Evolutionary conservation across 1,140 invertebrate species (phyloP).

Genomic region (Venustaconcha ellipsiformis): DNA sequence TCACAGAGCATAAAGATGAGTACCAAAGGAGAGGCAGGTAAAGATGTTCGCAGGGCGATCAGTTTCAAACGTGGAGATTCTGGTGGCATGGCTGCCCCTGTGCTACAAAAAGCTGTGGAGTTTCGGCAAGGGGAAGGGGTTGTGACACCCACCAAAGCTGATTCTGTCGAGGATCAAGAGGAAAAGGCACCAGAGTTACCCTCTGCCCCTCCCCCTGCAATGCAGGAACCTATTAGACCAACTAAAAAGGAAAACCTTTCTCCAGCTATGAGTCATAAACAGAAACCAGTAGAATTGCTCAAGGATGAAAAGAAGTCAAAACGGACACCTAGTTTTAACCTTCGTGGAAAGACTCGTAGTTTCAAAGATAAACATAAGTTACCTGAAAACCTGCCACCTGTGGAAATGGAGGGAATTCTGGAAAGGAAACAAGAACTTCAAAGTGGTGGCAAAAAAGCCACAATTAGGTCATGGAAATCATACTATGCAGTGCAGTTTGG

Average conservation of each 20-base stretch:
- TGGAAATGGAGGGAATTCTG: constrained; percentile 90
- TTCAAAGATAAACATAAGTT: constrained; percentile 74
- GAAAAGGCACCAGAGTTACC: constrained; percentile 47
- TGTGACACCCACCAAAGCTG: constrained; percentile 22
- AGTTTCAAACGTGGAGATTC: constrained; percentile 51
- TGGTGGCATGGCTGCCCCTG: constrained; percentile 34
- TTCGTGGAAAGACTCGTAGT: constrained; percentile 85
- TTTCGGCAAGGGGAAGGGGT: constrained; percentile 48
- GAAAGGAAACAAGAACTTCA: constrained; percentile 97
- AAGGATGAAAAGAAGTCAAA: constrained; percentile 69
- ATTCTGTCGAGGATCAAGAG: constrained; percentile 25
- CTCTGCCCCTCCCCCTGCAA: constrained; percentile 49
- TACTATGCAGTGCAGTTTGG: constrained; percentile 97
- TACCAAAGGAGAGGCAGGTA: constrained; percentile 27
- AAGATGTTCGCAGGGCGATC: constrained; percentile 52
- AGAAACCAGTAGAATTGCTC: constrained; percentile 48
- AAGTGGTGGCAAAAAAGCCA: constrained; percentile 92
- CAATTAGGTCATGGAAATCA: constrained; percentile 94
- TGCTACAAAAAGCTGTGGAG: constrained; percentile 57
- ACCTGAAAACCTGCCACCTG: constrained; percentile 82
- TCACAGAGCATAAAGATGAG: constrained; percentile 58
- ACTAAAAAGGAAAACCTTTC: constrained; percentile 73
- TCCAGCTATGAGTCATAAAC: constrained; percentile 54
- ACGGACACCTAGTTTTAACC: constrained; percentile 94
- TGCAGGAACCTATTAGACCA: constrained; percentile 11